Evolutionary conservation across 2,888 invertebrate species (phyloP).

Genomic region (Ischnura elegans): DNA sequence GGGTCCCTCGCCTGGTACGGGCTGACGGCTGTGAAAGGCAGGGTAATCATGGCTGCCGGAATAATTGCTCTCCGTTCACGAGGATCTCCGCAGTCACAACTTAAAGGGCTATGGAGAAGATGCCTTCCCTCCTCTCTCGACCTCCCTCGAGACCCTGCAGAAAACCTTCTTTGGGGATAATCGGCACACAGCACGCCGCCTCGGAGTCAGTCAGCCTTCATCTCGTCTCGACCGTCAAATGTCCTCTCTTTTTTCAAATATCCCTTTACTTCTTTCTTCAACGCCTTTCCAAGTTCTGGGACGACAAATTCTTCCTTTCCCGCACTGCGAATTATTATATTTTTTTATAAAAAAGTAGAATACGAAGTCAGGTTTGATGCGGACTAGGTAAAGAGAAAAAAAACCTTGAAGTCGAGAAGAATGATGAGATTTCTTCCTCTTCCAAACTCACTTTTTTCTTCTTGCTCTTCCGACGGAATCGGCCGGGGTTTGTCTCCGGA

Average conservation of each 20-base stretch:
- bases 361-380: not conserved
- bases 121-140: not conserved
- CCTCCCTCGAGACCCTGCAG: not conserved
- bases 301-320: not conserved
- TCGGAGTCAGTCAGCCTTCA: not conserved
- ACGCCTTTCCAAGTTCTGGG: not conserved
- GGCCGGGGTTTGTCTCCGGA: not conserved
- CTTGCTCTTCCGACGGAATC: not conserved
- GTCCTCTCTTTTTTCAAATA: not conserved
- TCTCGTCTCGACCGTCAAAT: not conserved
- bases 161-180: not conserved
- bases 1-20: conserved; percentile 70
- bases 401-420: not conserved
- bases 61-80: conserved; percentile 36
- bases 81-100: conserved; percentile 5
- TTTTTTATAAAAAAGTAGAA: not conserved
- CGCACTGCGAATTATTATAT: not conserved
- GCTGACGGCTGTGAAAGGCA: conserved; percentile 71
- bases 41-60: conserved; percentile 71
- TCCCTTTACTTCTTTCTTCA: not conserved
- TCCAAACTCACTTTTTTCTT: not conserved
- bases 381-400: not conserved
- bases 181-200: not conserved
- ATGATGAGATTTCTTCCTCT: not conserved
- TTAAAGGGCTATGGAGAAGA: not conserved